Base-by-base conservation (phyloP, 2,113 vertebrate genomes). In the Calidris pygmaea region DNA sequence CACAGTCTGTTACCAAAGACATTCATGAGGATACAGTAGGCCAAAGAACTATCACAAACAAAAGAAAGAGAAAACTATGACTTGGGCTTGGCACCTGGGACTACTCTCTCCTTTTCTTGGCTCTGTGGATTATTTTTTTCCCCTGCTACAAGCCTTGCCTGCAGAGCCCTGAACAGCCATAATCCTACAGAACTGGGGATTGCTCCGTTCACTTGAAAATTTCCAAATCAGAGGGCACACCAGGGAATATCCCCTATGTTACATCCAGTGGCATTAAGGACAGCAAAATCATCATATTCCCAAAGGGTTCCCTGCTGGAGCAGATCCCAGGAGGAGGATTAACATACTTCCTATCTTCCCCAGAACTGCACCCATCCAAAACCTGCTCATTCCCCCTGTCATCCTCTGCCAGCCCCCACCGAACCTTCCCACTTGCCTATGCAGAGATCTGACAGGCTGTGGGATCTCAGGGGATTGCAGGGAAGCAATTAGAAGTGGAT, bases 391-490 rank as follows among this genome's bases (percentile, higher is more conserved):
- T 22, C 21, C 37, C 77, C 59, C 48, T 84, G 37, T 86, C 41
- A 93, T 77, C 82, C 48, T 63, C 47, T 96, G 93, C 85, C 93
- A 94, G 68, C 27, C 83, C 63, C 72, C 72, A 90, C 34, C 35
- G 71, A 86, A 3, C 68, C 55, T 96, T 30, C 59, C 55, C 79
- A 86, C 79, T 47, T 83, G 79, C 83, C 79, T 59, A 56, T 39
- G 37, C 68, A 78, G 83, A 93, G 75, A 90, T 92, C 82, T 94
- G 82, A 92, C 4, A 3, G 88, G 52, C 68, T 88, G 68, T 0
- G 1, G 67, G 47, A 86, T 90, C 56, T 71, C 65, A 63, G 48
- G 70, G 72, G 27, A 13, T 56, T 89, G 12, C 63, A 43, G 48
- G 37, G 82, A 88, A 93, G 18, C 45, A 94, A 90, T 67, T 90